Conservation (phyloP, 2,113 vertebrate species). For the Haemorhous mexicanus region DNA sequence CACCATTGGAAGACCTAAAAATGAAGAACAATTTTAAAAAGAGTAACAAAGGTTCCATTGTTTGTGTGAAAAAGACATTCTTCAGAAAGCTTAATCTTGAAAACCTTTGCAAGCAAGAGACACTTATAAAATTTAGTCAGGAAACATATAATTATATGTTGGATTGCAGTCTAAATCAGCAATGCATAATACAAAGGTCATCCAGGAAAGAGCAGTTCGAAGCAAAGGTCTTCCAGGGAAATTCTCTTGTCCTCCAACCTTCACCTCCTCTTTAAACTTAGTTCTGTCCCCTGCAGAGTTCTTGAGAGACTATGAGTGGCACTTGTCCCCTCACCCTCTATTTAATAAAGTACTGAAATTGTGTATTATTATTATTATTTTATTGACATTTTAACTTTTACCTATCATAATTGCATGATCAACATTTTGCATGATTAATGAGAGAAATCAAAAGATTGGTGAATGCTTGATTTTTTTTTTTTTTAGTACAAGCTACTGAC, state of each 20-base stretch:
- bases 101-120: neutral
- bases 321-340: fast-evolving
- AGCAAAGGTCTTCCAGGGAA: neutral
- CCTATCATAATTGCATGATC: neutral
- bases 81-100: neutral
- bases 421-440: neutral
- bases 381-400: conserved; percentile 1
- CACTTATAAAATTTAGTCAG: neutral
- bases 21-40: neutral
- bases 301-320: neutral
- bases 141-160: neutral
- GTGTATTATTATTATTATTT: neutral
- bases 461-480: neutral
- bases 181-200: neutral
- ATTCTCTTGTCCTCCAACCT: neutral
- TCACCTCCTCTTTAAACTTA: neutral
- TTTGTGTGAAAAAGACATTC: neutral
- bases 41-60: fast-evolving
- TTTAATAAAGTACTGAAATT: neutral
- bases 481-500: neutral
- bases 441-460: neutral
- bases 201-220: neutral
- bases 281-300: neutral
- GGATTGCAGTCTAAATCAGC: neutral
- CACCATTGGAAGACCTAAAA: neutral